These are phyloP conservation scores for Notarius lentiginosus DNA, from an alignment of 2,113 vertebrate genomes.

Conservation along the genomic window DNA sequence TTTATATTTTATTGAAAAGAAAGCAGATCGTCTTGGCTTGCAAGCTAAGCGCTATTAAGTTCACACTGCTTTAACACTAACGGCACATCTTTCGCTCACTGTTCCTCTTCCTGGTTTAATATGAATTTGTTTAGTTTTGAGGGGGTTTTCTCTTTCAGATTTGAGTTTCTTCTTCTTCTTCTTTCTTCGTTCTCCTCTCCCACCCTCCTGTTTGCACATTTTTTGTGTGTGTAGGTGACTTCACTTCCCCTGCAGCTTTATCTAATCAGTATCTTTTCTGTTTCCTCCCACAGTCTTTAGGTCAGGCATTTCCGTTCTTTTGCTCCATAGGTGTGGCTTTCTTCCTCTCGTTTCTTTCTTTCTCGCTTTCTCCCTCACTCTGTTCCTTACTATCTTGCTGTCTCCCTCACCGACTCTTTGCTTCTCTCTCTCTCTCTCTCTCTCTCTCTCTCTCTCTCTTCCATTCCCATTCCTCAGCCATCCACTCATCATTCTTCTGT, in stretches of 20 bases:
- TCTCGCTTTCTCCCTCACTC: background rate
- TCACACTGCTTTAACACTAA: slow-evolving; percentile 7
- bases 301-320: slow-evolving; percentile 70
- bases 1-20: background rate
- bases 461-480: slow-evolving; percentile 71
- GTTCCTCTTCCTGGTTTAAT: slow-evolving; percentile 39
- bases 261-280: slow-evolving; percentile 77
- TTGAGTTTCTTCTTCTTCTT: background rate
- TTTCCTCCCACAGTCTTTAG: slow-evolving; percentile 73
- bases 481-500: slow-evolving; percentile 83
- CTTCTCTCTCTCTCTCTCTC: slow-evolving; percentile 29
- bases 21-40: background rate
- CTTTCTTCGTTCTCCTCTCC: slow-evolving; percentile 23
- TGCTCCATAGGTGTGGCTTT: slow-evolving; percentile 59
- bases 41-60: background rate
- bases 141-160: slow-evolving; percentile 10
- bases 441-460: slow-evolving; percentile 56
- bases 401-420: background rate
- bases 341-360: slow-evolving; percentile 35
- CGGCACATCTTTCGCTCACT: slow-evolving; percentile 16
- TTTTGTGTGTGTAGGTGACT: slow-evolving; percentile 30
- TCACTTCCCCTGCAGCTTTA: slow-evolving; percentile 62
- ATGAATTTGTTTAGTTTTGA: slow-evolving; percentile 42
- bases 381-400: background rate
- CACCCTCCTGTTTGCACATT: background rate